Base-by-base conservation (phyloP, 2,888 invertebrate genomes). In the Amphipyra berbera region DNA sequence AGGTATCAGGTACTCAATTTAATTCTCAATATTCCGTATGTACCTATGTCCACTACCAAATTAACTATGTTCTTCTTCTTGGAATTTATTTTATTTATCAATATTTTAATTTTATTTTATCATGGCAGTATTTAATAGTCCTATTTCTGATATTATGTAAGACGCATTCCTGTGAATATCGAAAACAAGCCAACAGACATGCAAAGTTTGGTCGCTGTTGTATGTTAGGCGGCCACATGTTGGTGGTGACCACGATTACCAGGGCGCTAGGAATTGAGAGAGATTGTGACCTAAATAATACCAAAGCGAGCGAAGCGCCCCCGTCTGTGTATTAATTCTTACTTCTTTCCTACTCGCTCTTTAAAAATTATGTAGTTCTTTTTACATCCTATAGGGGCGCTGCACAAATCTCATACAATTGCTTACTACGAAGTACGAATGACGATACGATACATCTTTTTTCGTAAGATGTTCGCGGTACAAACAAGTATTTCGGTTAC, bases 211-310 rank as follows among this genome's bases (percentile, higher is more conserved):
- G 40, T 37, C 10, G 50, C 50, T 15, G 45, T 46, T 57, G 65
- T 48, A 53, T 68, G 76, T 47, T 59, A 59, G 56, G 60, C 80
- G 71, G 68, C 73, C 79, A 78, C 80, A 74, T 73, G 76, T 78
- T 75, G 63, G 55, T 35, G 68, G 78, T 60, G 72, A 80, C 69
- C 70, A 69, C 64, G 56, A 66, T 47, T 47, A 82, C 78, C 49
- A 78, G 72, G 55, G 56, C 53, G 40, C 15, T 13, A 70, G 64
- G 38, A 72, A 52, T 30, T 6, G 14, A 14, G 50, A 59, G 73
- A 63, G 57, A 12, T 33, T 14, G 6, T 15, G n/a, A 30, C 27
- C 37, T 38, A 15, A 27, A 30, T 33, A 47, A 13, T 27, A 13
- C 7, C n/a, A n/a, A 10, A n/a, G 27, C 6, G 21, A 12, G n/a